Evolutionary conservation across 1,140 invertebrate genomes (phyloP).

Genomic region (Aphelenchoides fujianensis): DNA sequence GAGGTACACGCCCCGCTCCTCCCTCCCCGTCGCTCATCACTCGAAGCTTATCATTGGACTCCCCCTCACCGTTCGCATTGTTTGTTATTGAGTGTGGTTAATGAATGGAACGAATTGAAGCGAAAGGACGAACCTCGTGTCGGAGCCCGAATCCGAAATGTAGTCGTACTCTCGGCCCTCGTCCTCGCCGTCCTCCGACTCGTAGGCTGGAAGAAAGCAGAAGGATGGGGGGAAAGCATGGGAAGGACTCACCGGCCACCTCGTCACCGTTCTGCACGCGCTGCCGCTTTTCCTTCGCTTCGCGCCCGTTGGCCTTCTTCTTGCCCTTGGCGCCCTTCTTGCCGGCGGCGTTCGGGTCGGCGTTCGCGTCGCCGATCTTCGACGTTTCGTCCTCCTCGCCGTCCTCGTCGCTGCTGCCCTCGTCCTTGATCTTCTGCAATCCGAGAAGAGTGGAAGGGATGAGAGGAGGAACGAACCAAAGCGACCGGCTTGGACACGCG

Average conservation of each 20-base stretch:
- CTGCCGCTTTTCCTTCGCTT: constrained; percentile 50
- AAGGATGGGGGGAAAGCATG: no score
- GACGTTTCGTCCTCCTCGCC: constrained; percentile 41
- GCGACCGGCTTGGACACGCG: constrained; percentile 10
- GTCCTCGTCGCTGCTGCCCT: constrained; percentile 46
- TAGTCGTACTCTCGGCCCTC: constrained; percentile 61
- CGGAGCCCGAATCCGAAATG: constrained; percentile 60
- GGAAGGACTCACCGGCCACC: constrained; percentile 52
- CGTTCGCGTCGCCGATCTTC: constrained; percentile 13
- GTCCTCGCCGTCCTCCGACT: constrained; percentile 61
- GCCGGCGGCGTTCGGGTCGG: background rate
- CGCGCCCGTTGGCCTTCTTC: constrained; percentile 24
- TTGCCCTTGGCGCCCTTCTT: constrained; percentile 50
- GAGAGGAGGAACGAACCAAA: constrained; percentile 12
- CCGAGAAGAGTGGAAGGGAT: constrained; percentile 5
- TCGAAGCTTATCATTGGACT: no score
- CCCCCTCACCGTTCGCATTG: no score
- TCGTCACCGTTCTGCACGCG: constrained; percentile 58
- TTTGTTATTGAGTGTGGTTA: no score
- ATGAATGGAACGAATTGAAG: no score
- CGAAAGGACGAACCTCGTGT: constrained; percentile 57
- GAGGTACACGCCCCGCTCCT: no score
- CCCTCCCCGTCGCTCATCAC: no score
- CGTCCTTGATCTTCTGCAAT: constrained; percentile 61
- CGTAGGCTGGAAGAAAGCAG: constrained; percentile 53